phyloP scores from a whole-genome alignment of 2,113 vertebrate genomes.

The Prionailurus bengalensis region DNA sequence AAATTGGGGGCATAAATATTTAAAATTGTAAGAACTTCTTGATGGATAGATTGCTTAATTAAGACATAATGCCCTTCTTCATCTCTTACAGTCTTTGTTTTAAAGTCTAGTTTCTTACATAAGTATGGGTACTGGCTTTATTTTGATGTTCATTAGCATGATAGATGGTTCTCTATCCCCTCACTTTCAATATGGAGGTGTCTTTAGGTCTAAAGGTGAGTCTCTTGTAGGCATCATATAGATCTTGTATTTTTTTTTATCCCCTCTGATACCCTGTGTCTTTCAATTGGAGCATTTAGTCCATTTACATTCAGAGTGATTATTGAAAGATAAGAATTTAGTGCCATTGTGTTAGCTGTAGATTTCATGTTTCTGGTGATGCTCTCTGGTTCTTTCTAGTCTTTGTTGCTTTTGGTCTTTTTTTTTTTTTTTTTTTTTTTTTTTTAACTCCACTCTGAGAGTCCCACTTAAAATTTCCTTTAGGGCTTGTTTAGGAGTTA shows the following conservation, averaged over 20 bases:
- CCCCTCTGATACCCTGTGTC: neutral
- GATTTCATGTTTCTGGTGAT: no score
- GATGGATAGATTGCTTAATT: neutral
- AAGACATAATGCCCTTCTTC: neutral
- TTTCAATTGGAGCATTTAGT: neutral
- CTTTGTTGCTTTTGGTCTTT: no score
- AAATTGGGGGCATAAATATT: no score
- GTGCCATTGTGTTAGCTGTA: neutral
- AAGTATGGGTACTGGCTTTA: neutral
- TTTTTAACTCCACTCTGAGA: no score
- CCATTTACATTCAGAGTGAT: neutral
- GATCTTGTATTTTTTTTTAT: neutral
- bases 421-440: no score
- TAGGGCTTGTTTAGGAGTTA: no score
- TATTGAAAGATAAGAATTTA: neutral
- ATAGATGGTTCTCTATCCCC: neutral
- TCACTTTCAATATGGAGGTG: neutral
- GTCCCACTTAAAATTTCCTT: no score
- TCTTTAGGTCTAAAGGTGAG: neutral
- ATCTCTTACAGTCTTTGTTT: neutral
- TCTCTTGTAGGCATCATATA: neutral
- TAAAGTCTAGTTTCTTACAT: neutral
- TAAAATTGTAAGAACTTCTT: neutral
- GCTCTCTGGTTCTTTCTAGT: no score
- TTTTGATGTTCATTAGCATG: neutral